Conservation (phyloP, 2,888 invertebrate genomes). For the Leucoma salicis region DNA sequence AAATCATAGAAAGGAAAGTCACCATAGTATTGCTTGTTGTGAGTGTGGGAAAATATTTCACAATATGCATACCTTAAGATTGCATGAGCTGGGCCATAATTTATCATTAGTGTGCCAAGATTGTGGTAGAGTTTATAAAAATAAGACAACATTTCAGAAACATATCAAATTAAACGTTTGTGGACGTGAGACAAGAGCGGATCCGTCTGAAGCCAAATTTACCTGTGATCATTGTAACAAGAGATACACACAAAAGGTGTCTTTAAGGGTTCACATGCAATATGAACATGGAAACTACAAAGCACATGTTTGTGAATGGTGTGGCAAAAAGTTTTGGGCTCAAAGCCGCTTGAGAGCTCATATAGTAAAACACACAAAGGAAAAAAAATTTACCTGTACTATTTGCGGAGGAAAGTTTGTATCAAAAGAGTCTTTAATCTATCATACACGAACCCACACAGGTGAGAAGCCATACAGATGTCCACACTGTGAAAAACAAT, state of each 20-base stretch:
- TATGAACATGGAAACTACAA: conserved; percentile 67
- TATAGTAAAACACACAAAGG: conserved; percentile 65
- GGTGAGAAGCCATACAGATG: conserved; percentile 68
- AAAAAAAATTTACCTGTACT: conserved; percentile 57
- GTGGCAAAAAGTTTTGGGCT: conserved; percentile 66
- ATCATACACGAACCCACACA: conserved; percentile 68
- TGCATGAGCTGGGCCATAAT: conserved; percentile 56
- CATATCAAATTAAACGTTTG: conserved; percentile 60
- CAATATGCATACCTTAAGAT: conserved; percentile 50
- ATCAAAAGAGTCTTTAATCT: conserved; percentile 61
- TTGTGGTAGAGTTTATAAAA: conserved; percentile 65
- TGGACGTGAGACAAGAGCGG: conserved; percentile 47
- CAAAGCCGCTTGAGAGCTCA: conserved; percentile 65
- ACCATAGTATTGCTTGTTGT: conserved; percentile 47
- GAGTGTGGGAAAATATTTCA: conserved; percentile 60
- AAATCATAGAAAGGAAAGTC: conserved; percentile 48
- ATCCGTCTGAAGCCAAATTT: conserved; percentile 52
- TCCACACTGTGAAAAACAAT: conserved; percentile 51
- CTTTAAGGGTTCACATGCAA: conserved; percentile 66
- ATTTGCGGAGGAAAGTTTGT: conserved; percentile 62
- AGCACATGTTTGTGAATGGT: conserved; percentile 63
- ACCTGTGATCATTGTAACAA: conserved; percentile 69
- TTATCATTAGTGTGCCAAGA: conserved; percentile 53
- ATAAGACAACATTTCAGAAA: conserved; percentile 53
- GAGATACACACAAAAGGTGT: conserved; percentile 65